phyloP scores from a whole-genome alignment of 1,140 invertebrate species.

The Littorina saxatilis region DNA sequence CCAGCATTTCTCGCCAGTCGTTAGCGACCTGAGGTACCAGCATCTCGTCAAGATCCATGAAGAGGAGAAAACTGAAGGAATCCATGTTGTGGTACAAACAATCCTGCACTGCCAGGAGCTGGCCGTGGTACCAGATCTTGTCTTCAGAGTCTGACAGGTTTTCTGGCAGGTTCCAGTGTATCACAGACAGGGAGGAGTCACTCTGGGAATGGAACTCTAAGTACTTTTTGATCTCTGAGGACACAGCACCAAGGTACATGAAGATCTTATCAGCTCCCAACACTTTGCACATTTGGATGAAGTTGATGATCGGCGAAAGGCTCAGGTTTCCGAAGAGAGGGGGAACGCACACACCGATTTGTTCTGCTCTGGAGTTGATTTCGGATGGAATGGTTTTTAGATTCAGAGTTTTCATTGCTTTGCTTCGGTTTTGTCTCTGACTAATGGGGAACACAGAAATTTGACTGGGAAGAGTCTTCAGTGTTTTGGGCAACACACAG shows the following conservation, averaged over 20 bases:
- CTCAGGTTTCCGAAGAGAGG: conserved; percentile 71
- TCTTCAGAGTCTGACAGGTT: conserved; percentile 30
- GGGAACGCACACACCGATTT: conserved; percentile 79
- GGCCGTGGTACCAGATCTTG: conserved; percentile 73
- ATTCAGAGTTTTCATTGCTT: conserved; percentile 1
- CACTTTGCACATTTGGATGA: conserved; percentile 70
- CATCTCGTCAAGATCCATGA: conserved; percentile 74
- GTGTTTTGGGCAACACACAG: conserved; percentile 56
- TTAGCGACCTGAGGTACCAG: conserved; percentile 62
- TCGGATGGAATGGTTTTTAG: conserved; percentile 24
- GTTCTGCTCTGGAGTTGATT: background rate
- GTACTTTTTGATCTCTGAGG: conserved; percentile 54
- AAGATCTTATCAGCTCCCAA: conserved; percentile 68
- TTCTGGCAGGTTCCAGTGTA: conserved; percentile 65
- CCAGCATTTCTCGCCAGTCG: conserved; percentile 55
- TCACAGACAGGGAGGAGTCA: conserved; percentile 51
- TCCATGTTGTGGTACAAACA: conserved; percentile 72
- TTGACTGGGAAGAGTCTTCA: conserved; percentile 21
- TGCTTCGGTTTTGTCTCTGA: conserved; percentile 12
- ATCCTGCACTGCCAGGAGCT: conserved; percentile 71
- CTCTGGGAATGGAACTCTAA: conserved; percentile 60
- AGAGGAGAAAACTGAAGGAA: conserved; percentile 66
- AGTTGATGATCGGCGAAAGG: conserved; percentile 66
- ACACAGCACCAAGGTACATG: conserved; percentile 65
- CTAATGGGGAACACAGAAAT: conserved; percentile 22